These are phyloP conservation scores for Nephrotoma flavescens DNA, from an alignment of 2,888 invertebrate genomes.

Conservation along the genomic window DNA sequence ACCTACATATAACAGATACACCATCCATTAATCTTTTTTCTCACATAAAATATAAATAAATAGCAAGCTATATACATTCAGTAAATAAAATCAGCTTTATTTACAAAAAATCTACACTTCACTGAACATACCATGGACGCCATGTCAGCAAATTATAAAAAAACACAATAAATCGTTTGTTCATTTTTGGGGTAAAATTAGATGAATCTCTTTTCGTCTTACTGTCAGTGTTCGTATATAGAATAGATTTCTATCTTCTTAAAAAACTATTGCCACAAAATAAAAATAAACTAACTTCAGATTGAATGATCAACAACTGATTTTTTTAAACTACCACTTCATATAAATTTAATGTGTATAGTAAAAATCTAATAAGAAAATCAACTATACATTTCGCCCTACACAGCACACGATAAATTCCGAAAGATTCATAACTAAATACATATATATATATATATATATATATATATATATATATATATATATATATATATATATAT, in stretches of 20 bases:
- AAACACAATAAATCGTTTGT: neutral
- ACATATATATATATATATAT: no score
- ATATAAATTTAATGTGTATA: neutral
- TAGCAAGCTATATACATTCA: neutral
- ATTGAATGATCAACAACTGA: neutral
- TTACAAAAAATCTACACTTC: constrained; percentile 3
- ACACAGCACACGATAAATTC: neutral
- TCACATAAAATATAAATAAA: neutral
- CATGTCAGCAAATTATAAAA: constrained; percentile 10
- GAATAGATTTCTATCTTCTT: neutral
- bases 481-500: no score
- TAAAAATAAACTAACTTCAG: neutral
- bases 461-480: no score
- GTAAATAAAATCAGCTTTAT: neutral
- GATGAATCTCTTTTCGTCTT: neutral
- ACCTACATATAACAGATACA: neutral
- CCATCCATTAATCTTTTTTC: neutral
- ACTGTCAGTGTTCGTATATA: neutral
- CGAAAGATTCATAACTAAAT: neutral
- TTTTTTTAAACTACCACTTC: neutral
- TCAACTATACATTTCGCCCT: neutral
- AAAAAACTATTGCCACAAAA: neutral
- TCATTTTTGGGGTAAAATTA: neutral
- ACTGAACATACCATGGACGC: constrained; percentile 9
- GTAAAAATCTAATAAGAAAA: neutral